Evolutionary conservation across 2,113 vertebrate species (phyloP), one percentile per base, ranked within the genome.

Genomic region (Coregonus clupeaformis): DNA sequence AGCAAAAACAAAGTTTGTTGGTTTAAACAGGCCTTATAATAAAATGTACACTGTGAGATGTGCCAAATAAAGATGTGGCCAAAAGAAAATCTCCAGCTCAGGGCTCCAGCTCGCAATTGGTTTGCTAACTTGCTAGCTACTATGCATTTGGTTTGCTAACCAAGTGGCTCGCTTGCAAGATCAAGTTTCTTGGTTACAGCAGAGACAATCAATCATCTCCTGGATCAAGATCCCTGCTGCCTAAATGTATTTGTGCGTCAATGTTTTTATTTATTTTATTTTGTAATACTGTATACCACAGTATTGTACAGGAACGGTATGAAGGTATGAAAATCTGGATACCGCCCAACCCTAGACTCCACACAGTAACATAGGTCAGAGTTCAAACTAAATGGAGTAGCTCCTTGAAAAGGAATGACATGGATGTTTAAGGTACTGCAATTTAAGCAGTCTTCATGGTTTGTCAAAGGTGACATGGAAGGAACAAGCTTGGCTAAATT

Each of bases 361-460:
- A 64, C 52, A 63, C 64, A 79, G 22, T 18, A 52, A 52, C 30
- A 62, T 30, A 75, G 62, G 72, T 55, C 65, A 71, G 16, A 73
- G 76, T 49, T 73, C 68, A 7, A 7, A 18, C 55, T 29, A 45
- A 45, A 52, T 24, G 4, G 9, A 69, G 68, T 22, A 76, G 24
- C 16, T 62, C 36, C 65, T 45, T 47, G 67, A 47, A 68, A 69
- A 32, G 22, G n/a, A 75, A 72, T 24, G 13, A 63, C 63, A 29
- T 74, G 18, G 30, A 2, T 22, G 57, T 27, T 14, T 22, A 27
- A 22, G 59, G 59, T 52, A 52, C 49, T 52, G 49, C 4, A 18
- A 52, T 52, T 5, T 18, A 18, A 5, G 49, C 49, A 3, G 12
- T 11, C 36, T 42, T 60, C 2, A 24, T 60, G 27, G n/a, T 20